These are phyloP conservation scores for Crenichthys baileyi DNA, from an alignment of 2,797 vertebrate species.

Conservation along the genomic window DNA sequence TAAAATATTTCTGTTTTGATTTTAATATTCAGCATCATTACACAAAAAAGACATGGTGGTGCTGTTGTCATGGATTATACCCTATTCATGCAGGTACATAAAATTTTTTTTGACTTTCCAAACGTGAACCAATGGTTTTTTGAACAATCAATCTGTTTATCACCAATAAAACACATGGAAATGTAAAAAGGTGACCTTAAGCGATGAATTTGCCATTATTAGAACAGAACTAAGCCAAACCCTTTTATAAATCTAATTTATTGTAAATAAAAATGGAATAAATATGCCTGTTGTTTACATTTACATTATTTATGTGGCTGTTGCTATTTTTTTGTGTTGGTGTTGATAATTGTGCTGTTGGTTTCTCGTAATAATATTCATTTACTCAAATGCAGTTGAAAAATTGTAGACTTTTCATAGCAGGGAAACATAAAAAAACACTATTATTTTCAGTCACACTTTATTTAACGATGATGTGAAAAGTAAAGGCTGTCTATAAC, in stretches of 20 bases:
- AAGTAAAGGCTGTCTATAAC: slow-evolving; percentile 82
- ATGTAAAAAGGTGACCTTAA: not conserved
- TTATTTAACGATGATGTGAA: slow-evolving; percentile 85
- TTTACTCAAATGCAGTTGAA: not conserved
- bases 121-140: not conserved
- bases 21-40: not conserved
- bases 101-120: not conserved
- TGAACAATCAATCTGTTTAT: not conserved
- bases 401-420: not conserved
- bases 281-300: not conserved
- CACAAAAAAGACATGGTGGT: not conserved
- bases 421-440: slow-evolving; percentile 44
- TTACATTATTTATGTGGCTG: not conserved
- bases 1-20: not conserved
- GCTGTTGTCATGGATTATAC: not conserved
- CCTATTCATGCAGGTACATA: not conserved
- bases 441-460: slow-evolving; percentile 77
- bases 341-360: not conserved
- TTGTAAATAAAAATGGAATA: not conserved
- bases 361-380: not conserved
- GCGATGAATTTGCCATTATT: not conserved
- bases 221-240: not conserved
- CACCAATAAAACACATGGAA: not conserved
- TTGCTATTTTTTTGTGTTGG: not conserved
- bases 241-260: not conserved